Conservation (phyloP, 2,113 vertebrate species). For the Microtus montanus region DNA sequence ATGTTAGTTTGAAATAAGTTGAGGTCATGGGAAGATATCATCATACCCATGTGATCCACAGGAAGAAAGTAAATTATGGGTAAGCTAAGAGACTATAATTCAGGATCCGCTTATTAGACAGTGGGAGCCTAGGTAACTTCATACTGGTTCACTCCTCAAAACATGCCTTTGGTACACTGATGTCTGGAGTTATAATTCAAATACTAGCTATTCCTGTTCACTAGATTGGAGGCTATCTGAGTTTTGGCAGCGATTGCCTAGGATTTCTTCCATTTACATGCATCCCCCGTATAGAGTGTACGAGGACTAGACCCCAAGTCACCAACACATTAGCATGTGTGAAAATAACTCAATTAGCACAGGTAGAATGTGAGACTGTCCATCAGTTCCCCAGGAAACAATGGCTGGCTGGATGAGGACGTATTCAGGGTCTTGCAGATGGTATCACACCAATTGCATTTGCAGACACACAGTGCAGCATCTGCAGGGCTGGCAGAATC, state of each 20-base stretch:
- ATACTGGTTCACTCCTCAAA: background rate
- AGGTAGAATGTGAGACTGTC: constrained; percentile 80
- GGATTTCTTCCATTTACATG: constrained; percentile 75
- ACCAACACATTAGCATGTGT: constrained; percentile 79
- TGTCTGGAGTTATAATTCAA: constrained; percentile 58
- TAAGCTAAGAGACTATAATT: background rate
- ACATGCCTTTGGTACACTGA: constrained; percentile 6
- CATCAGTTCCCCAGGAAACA: constrained; percentile 78
- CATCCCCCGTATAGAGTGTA: constrained; percentile 63
- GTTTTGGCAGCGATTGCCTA: constrained; percentile 66
- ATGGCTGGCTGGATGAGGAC: constrained; percentile 67
- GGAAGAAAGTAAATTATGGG: constrained; percentile 19
- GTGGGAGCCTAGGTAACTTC: background rate
- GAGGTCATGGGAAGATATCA: constrained; percentile 12
- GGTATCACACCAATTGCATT: constrained; percentile 72
- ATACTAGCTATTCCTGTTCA: constrained; percentile 50
- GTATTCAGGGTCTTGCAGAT: constrained; percentile 77
- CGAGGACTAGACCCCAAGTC: constrained; percentile 66
- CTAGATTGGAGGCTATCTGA: constrained; percentile 61
- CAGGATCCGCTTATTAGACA: background rate
- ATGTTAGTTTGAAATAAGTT: constrained; percentile 53
- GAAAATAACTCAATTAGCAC: constrained; percentile 81
- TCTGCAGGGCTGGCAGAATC: constrained; percentile 77
- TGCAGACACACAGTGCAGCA: constrained; percentile 73
- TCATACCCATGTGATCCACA: background rate